Evolutionary conservation across 2,113 vertebrate genomes (phyloP), one percentile per base, ranked within the genome.

Genomic region (Chitala chitala): DNA sequence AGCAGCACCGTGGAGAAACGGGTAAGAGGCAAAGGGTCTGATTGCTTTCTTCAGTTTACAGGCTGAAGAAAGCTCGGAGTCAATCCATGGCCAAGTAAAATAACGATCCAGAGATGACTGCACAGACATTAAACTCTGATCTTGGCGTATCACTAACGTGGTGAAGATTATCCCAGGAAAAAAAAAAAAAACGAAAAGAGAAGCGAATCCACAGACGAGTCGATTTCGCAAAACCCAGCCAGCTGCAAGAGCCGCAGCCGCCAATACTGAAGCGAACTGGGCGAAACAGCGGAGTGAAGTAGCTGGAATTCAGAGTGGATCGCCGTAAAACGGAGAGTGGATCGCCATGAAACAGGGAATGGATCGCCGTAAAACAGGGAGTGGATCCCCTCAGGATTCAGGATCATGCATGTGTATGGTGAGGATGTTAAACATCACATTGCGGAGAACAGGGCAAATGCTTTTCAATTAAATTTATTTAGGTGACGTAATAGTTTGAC

Each of bases 241-340:
- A 73, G 74, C 24, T 59, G 70, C 78, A 74, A 75, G 78, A 81
- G 83, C 85, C 78, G 83, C 73, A 76, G 82, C 80, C 86, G 83
- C 75, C 65, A 78, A 78, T 85, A 79, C 85, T 77, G 86, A 81
- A 81, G 71, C 81, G 74, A 80, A 82, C 78, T 61, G 80, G 80
- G 84, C 83, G 85, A 82, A 78, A 84, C 77, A 85, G 87, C 81
- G 72, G 83, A 80, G 85, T 79, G 76, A 82, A 86, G 83, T 86
- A 85, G 84, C 86, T 83, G 87, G 87, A 87, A 84, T 83, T 84
- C 72, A 40, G 63, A 33, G 24, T 40, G 84, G 87, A 84, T 78
- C 84, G 77, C 76, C 77, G 88, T 84, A 91, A 92, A 88, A 88
- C 87, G 80, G 74, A 89, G 84, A 42, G 81, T 79, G 90, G 90